Evolutionary conservation across 2,888 invertebrate species (phyloP).

Genomic region (Caradrina kadenii): DNA sequence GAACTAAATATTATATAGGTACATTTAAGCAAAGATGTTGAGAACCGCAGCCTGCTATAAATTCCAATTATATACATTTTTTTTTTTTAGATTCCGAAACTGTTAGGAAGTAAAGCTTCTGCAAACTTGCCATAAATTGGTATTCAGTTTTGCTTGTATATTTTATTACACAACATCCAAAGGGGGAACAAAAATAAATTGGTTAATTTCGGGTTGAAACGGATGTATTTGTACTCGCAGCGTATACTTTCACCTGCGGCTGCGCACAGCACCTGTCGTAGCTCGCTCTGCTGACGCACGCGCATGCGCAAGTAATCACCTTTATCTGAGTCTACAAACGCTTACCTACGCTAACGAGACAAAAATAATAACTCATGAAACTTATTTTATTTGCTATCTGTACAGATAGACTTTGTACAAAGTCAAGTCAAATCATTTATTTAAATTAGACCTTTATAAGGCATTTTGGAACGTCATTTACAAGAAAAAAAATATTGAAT

Average conservation of each 20-base stretch:
- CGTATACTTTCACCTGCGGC: constrained; percentile 83
- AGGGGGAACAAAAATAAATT: constrained; percentile 29
- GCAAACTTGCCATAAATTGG: background rate
- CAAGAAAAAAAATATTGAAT: too few species aligned
- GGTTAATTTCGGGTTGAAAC: constrained; percentile 74
- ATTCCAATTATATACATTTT: background rate
- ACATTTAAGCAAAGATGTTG: background rate
- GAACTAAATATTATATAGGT: background rate
- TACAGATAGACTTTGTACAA: too few species aligned
- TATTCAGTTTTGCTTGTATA: constrained; percentile 4
- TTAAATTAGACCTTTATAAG: too few species aligned
- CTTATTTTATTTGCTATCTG: constrained; percentile 16
- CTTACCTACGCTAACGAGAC: constrained; percentile 57
- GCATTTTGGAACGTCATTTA: too few species aligned
- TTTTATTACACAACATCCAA: constrained; percentile 28
- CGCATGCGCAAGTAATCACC: constrained; percentile 59
- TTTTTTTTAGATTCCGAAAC: background rate
- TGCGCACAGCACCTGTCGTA: constrained; percentile 71
- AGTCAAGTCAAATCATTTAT: too few species aligned
- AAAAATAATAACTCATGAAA: constrained; percentile 19
- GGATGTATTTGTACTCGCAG: constrained; percentile 80
- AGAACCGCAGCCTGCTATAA: constrained; percentile 3
- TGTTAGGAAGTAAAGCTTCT: background rate
- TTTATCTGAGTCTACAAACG: constrained; percentile 67
- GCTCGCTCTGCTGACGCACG: constrained; percentile 71